Evolutionary conservation across 2,888 invertebrate species (phyloP).

Genomic region (Conomelus anceps): DNA sequence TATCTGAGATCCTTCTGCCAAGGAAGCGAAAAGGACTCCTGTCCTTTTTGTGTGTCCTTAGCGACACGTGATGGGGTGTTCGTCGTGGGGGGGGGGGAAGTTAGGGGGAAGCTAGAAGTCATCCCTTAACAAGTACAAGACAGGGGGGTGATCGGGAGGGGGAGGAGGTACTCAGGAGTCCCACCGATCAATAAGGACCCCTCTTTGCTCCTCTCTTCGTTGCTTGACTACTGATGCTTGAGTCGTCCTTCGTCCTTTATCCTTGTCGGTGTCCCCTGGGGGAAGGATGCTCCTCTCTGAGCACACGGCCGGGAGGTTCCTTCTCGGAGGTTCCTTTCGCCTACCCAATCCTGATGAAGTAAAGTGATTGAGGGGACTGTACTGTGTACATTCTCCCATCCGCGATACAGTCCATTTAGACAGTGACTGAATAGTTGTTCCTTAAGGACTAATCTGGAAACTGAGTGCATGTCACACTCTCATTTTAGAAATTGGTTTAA

Average conservation of each 20-base stretch:
- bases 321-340: too few relatives aligned
- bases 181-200: neutral
- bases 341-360: neutral
- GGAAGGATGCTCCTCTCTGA: neutral
- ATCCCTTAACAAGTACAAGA: neutral
- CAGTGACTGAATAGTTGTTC: neutral
- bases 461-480: too few relatives aligned
- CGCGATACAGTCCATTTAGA: neutral
- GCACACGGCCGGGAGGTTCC: too few relatives aligned
- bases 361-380: neutral
- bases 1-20: neutral
- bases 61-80: neutral
- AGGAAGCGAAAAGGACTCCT: neutral
- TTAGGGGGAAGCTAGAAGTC: neutral
- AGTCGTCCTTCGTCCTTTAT: neutral
- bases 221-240: neutral
- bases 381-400: too few relatives aligned
- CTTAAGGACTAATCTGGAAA: neutral
- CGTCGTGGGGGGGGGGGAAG: neutral
- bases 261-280: neutral
- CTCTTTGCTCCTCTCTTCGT: neutral
- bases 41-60: neutral
- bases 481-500: neutral
- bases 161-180: neutral
- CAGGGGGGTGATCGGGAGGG: neutral